phyloP scores from a whole-genome alignment of 2,113 vertebrate species.

The Apteryx owenii region DNA sequence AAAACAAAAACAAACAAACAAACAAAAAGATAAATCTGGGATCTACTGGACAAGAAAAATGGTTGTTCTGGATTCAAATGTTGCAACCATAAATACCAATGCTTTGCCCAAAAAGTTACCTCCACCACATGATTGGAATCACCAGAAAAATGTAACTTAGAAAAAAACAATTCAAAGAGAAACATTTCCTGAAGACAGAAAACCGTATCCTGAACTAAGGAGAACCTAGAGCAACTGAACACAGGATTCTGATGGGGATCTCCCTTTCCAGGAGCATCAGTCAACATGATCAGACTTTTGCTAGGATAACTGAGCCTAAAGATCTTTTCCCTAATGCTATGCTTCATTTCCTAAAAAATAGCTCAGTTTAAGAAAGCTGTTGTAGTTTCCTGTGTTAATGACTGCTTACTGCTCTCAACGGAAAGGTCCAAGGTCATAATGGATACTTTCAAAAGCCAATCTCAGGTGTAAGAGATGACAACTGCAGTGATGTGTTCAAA shows the following conservation, averaged over 20 bases:
- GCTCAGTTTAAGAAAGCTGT: not conserved
- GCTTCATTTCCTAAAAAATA: not conserved
- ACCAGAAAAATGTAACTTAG: not conserved
- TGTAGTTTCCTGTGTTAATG: not conserved
- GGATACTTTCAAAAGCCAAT: not conserved
- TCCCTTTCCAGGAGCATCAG: not conserved
- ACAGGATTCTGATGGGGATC: not conserved
- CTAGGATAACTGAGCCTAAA: not conserved
- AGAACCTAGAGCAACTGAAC: not conserved
- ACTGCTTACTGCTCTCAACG: not conserved
- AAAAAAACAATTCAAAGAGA: not conserved
- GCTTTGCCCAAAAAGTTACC: not conserved
- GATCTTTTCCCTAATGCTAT: not conserved
- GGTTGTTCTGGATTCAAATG: not conserved
- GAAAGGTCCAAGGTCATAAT: not conserved
- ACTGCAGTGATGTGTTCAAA: not conserved
- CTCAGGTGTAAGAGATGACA: not conserved
- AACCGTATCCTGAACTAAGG: not conserved
- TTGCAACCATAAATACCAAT: not conserved
- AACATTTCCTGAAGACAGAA: not conserved
- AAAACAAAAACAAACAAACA: not conserved
- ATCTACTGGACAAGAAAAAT: not conserved
- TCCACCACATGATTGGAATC: not conserved
- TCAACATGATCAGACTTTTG: accelerated
- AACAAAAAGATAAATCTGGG: not conserved